A percentile compares a stretch with the other conserved stretches of the same genome.
Conservation (phyloP, 2,113 vertebrate genomes). For the Aegypius monachus region DNA sequence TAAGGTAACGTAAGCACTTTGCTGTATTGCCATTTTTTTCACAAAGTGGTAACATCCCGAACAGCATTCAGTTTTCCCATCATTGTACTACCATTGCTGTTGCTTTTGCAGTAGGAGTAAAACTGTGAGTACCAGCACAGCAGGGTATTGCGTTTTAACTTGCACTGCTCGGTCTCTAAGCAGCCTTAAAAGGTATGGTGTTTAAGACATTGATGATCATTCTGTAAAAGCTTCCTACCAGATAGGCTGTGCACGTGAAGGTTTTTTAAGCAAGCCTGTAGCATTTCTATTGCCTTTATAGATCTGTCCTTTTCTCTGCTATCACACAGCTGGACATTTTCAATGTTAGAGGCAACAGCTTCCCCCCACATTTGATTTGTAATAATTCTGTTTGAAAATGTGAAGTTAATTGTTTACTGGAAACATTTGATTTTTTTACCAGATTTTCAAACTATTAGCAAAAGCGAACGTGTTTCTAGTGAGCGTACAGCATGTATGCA, state of each 20-base stretch:
- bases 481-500: neutral
- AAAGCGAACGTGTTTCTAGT: neutral
- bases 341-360: neutral
- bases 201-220: neutral
- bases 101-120: neutral
- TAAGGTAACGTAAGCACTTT: neutral
- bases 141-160: neutral
- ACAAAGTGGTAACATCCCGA: neutral
- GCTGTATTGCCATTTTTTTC: neutral
- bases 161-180: neutral
- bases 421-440: neutral
- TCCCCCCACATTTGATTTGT: fast-evolving
- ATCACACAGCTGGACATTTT: neutral
- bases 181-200: neutral
- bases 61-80: neutral
- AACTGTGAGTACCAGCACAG: neutral
- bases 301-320: neutral
- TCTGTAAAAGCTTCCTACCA: neutral
- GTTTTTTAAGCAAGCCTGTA: neutral
- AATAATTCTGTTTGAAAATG: neutral
- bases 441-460: neutral
- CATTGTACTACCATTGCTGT: neutral
- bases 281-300: neutral
- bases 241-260: neutral
- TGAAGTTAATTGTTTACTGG: neutral